Conservation (phyloP, 2,113 vertebrate species). For the Tetrax tetrax region DNA sequence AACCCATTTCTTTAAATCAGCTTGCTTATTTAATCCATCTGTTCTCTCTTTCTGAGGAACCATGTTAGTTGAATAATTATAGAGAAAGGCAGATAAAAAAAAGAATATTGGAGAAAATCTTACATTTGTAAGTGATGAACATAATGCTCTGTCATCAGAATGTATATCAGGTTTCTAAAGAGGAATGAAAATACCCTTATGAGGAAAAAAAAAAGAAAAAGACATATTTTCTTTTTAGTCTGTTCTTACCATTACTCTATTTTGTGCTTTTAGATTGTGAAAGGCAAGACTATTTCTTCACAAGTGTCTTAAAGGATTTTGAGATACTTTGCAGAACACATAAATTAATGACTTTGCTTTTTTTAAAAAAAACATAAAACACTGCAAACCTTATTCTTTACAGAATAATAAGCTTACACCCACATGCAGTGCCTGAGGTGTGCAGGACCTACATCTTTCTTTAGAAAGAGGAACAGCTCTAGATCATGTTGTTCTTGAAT, state of each 20-base stretch:
- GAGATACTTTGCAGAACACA: background rate
- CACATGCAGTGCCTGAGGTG: background rate
- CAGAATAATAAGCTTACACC: background rate
- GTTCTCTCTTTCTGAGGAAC: background rate
- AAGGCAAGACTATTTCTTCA: background rate
- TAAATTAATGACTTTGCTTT: background rate
- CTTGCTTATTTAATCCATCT: conserved; percentile 17
- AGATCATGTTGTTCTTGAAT: background rate
- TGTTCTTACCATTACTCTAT: background rate
- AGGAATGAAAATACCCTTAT: background rate
- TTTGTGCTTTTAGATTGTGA: background rate
- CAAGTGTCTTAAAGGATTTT: background rate
- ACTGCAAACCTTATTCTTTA: background rate
- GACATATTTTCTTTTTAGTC: background rate
- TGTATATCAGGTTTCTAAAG: background rate
- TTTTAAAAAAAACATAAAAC: background rate
- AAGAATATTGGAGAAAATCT: background rate
- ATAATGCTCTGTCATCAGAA: background rate
- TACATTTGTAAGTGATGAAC: background rate
- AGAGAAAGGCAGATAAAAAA: background rate
- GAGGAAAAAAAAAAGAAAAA: background rate
- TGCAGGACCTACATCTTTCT: background rate
- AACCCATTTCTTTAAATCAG: conserved; percentile 10
- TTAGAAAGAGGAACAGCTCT: background rate
- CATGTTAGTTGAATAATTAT: background rate